A percentile compares a stretch with the other conserved stretches of the same genome.
Evolutionary conservation across 2,113 vertebrate genomes (phyloP).

Genomic region (Smithornis capensis): DNA sequence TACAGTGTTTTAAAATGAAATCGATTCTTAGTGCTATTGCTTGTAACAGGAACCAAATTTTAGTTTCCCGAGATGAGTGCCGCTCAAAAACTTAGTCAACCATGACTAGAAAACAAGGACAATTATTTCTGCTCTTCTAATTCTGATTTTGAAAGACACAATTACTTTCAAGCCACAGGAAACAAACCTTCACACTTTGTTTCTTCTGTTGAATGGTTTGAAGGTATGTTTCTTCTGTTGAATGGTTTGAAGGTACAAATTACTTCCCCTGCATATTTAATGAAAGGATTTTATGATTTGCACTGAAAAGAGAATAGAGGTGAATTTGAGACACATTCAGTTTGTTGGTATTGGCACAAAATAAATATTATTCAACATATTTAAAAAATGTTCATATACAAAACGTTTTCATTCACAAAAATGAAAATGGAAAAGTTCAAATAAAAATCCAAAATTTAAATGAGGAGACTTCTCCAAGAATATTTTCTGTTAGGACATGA

Average conservation of each 20-base stretch:
- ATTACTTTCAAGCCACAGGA: neutral
- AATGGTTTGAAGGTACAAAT: neutral
- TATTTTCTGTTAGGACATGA: neutral
- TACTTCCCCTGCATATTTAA: neutral
- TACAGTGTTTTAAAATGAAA: neutral
- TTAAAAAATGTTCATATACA: neutral
- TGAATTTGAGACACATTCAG: neutral
- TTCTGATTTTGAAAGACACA: neutral
- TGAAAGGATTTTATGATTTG: neutral
- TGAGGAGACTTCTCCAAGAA: neutral
- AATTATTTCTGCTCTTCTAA: conserved; percentile 28
- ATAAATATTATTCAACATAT: neutral
- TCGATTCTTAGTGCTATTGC: neutral
- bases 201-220: neutral
- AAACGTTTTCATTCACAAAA: neutral
- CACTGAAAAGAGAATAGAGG: neutral
- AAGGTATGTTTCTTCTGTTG: neutral
- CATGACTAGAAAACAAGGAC: neutral
- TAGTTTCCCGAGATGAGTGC: neutral
- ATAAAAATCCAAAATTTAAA: neutral
- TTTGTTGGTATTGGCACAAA: neutral
- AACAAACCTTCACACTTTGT: neutral
- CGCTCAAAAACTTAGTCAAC: neutral
- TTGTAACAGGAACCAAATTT: neutral
- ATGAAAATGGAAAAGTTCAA: neutral